Evolutionary conservation across 2,888 invertebrate species (phyloP).

Genomic region (Agrotis ipsilon): DNA sequence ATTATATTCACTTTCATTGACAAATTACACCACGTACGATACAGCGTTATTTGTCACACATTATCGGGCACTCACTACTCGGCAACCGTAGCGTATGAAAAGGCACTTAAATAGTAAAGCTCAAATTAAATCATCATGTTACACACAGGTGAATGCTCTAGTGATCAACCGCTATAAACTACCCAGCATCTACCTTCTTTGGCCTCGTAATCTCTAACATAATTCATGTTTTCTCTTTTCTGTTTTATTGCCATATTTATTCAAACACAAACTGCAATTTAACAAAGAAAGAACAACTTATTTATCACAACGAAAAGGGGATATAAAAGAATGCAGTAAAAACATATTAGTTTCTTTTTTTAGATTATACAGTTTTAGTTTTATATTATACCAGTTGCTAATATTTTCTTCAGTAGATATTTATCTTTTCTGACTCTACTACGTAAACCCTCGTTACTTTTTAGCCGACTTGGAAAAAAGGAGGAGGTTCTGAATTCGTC

Average conservation of each 20-base stretch:
- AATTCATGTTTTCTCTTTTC: not conserved
- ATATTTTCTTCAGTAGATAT: not conserved
- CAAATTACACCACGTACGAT: too few species aligned
- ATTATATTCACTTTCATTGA: too few species aligned
- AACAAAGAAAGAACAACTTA: not conserved
- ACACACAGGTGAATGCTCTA: too few species aligned
- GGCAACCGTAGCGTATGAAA: too few species aligned
- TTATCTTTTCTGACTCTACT: not conserved
- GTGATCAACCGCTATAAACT: not conserved
- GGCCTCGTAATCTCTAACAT: not conserved
- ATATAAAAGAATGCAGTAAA: not conserved
- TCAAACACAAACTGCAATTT: not conserved
- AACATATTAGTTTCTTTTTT: not conserved
- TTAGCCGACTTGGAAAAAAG: not conserved
- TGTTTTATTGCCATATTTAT: not conserved
- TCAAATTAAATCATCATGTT: too few species aligned
- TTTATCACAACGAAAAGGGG: not conserved
- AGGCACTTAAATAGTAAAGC: too few species aligned
- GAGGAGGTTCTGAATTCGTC: too few species aligned
- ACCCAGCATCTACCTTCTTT: not conserved
- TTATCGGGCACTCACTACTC: too few species aligned
- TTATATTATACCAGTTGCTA: too few species aligned
- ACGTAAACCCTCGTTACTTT: not conserved
- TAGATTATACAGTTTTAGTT: too few species aligned
- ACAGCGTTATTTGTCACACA: too few species aligned